Base-by-base conservation (phyloP, 2,888 invertebrate species). In the Coronaproctus castanopsis region DNA sequence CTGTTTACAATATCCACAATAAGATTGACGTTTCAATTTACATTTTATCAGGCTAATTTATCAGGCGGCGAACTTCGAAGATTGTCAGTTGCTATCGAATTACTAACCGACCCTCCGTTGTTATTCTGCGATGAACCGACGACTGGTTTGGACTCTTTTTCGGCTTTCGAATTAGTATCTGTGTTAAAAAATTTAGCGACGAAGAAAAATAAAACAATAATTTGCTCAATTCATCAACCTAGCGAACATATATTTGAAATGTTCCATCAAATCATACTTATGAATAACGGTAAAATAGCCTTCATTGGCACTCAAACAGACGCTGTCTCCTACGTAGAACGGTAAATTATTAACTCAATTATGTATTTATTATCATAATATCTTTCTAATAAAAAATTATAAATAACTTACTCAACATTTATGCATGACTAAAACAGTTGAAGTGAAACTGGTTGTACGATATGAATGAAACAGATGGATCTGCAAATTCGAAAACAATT, bases 101-200 rank as follows among this genome's bases (percentile, higher is more conserved):
- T 89, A 49, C 72, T 96, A 58, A 92, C 89, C 51, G 87, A 95
- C 73, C 96, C 96, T 0, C 81, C 86, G 1, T 77, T 97, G 48
- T 74, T 97, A 51, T 95, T 96, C 73, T 88, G 92, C 70, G 96
- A 97, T 68, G 96, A 97, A 69, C 95, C 95, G 5, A 96, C 96
- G 0, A 93, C 93, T 0, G 92, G 95, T 0, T 71, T 86, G 59
- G 96, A 96, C 71, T 89, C 92, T 0, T 91, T 82, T 67, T 92
- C 92, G 69, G 95, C 96, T 0, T 85, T 85, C 69, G 87, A 85
- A 69, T 75, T 96, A 61, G 81, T 87, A 60, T 75, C 77, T 3
- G 77, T 85, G 58, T 77, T 87, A 67, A 79, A 81, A 21, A 74
- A 76, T 62, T 80, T 85, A 69, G 82, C 87, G 87, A 77, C 77